Evolutionary conservation across 2,113 vertebrate genomes (phyloP), one percentile per base, ranked within the genome.

Genomic region (Bettongia penicillata): DNA sequence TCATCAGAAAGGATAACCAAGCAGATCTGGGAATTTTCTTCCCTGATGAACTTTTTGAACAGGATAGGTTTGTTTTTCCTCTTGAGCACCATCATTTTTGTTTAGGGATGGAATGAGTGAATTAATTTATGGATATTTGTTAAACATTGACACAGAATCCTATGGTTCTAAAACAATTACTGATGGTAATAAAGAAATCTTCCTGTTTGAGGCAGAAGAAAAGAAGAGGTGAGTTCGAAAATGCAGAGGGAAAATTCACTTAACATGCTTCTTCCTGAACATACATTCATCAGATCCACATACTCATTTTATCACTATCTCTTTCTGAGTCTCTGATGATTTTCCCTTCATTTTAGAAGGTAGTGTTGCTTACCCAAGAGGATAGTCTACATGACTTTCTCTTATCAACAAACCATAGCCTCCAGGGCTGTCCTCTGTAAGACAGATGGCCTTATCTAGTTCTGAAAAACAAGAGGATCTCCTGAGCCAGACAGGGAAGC

Each of bases 31-130:
- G 16, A 91, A 8, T 5, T 8, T 55, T 91, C 51, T 90, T 93
- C n/a, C 89, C 91, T 5, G 9, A 84, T 92, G 94, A 93, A 12
- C 47, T 89, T 57, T 94, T 89, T 77, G 61, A 77, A n/a, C 14
- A 77, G 37, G 14, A 77, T 77, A 1, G 0, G 37, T n/a, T 22
- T 77, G 14, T n/a, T n/a, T 10, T 77, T 77, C 14, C 14, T 77
- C 16, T 77, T 37, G 37, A 77, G 5, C 0, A 77, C 0, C 24
- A 89, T 25, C 26, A 90, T 49, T 51, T 31, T 61, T 53, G 51
- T 26, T 26, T 26, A 89, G 47, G 96, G 49, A 43, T 0, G 11
- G 10, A 92, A 7, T 19, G 52, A 48, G 43, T 31, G 57, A 92
- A 23, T 0, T 37, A 16, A 26, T 92, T 91, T 93, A 49, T 90